Evolutionary conservation across 1,140 invertebrate genomes (phyloP), one percentile per base, ranked within the genome.

Genomic region (Anastrepha ludens): DNA sequence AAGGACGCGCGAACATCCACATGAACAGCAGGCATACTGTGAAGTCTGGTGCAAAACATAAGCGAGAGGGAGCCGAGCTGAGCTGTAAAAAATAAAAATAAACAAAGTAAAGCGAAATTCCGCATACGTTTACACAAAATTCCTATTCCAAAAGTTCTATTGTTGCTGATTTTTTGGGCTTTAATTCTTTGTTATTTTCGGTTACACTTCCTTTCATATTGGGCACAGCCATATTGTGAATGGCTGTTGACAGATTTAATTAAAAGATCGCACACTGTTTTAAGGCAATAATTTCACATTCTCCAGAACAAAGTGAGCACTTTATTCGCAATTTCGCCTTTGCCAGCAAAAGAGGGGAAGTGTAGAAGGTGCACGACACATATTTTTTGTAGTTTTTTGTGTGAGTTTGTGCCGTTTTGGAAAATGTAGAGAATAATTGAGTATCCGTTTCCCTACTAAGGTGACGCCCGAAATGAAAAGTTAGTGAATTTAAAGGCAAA

Each of bases 211-310:
- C 6, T 11, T 67, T 67, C 17, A 9, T 67, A 11, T 81, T 81
- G 20, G 44, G 7, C 4, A 11, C 47, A 2, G 17, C 0, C n/a
- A 11, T 74, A 74, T 70, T 47, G 13, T n/a, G 9, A 5, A 74
- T 1, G 47, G 70, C 70, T 11, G 74, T 29, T 81, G 74, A 81
- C 50, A 81, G 47, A 55, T 81, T 81, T 81, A 81, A 81, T 81
- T 81, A 81, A 81, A 81, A 41, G 20, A 4, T 81, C 74, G n/a
- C 74, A 81, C 44, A 29, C 74, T 41, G 41, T 81, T 81, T 81
- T 6, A 81, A 55, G 20, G 47, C 47, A 81, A 55, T 81, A 55
- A 81, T 9, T 81, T 81, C 1, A 47, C 15, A 44, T 74, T 74
- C 41, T 7, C 3, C 41, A 74, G 67, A 29, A 29, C 41, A 15